Conservation (phyloP, 2,888 invertebrate species). For the Andrena marginata region DNA sequence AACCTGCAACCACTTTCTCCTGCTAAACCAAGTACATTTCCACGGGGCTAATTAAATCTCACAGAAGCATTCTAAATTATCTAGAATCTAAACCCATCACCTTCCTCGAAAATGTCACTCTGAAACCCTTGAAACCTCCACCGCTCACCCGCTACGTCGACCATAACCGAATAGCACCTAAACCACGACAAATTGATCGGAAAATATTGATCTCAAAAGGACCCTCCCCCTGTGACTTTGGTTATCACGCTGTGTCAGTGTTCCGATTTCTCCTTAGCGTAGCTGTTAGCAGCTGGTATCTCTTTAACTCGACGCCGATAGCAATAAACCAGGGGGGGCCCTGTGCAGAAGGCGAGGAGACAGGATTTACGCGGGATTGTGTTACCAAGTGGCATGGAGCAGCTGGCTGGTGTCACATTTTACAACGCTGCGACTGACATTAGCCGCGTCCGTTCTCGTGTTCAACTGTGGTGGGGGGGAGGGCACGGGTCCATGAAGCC, state of each 20-base stretch:
- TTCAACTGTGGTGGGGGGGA: constrained; percentile 24
- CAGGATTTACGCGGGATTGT: constrained; percentile 79
- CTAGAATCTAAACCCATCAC: too few species aligned
- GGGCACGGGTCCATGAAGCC: constrained; percentile 38
- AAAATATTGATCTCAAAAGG: not conserved
- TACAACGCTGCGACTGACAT: constrained; percentile 75
- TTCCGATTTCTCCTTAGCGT: constrained; percentile 52
- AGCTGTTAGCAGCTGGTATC: constrained; percentile 55
- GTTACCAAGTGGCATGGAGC: constrained; percentile 70
- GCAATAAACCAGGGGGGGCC: constrained; percentile 70
- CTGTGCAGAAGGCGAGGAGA: constrained; percentile 61
- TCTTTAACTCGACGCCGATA: constrained; percentile 68
- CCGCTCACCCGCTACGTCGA: too few species aligned
- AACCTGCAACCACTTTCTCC: too few species aligned
- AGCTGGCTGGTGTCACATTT: constrained; percentile 79
- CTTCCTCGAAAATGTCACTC: too few species aligned
- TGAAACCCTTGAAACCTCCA: too few species aligned
- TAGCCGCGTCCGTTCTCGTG: constrained; percentile 60
- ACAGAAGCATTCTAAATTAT: too few species aligned
- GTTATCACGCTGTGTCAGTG: constrained; percentile 36
- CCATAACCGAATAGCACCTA: too few species aligned
- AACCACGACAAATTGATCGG: too few species aligned
- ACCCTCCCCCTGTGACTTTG: not conserved
- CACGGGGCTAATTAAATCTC: too few species aligned
- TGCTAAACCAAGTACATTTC: too few species aligned